Conservation (phyloP, 1,140 invertebrate genomes). For the Cotesia chilonis region DNA sequence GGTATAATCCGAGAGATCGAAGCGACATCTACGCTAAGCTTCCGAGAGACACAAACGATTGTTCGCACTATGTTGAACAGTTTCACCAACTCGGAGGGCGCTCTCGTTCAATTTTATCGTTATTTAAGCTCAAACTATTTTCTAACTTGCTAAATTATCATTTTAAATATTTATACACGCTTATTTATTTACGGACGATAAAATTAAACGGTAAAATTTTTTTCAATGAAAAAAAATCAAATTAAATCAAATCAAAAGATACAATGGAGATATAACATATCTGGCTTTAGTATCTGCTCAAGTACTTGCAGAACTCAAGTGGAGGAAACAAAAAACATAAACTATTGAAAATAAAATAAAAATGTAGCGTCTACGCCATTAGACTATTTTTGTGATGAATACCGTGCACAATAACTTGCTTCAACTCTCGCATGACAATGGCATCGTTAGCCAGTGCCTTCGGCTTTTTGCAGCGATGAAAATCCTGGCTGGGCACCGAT, state of each 20-base stretch:
- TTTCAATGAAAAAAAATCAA: no score
- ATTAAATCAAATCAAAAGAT: no score
- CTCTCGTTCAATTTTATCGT: background rate
- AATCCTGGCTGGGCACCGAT: constrained; percentile 24
- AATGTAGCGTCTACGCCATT: constrained; percentile 22
- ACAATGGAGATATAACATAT: no score
- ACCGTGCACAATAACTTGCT: constrained; percentile 54
- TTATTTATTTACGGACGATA: no score
- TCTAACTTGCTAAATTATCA: background rate
- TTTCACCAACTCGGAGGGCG: constrained; percentile 31
- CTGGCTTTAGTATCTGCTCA: background rate
- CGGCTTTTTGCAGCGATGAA: constrained; percentile 39
- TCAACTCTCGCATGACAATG: constrained; percentile 55
- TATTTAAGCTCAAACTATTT: background rate
- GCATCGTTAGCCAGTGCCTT: constrained; percentile 62
- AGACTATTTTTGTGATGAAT: constrained; percentile 44
- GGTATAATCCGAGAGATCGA: constrained; percentile 17
- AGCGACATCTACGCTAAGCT: constrained; percentile 37
- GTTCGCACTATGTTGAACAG: constrained; percentile 33
- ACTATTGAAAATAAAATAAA: constrained; percentile 6
- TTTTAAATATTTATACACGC: background rate
- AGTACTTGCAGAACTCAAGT: background rate
- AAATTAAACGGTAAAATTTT: no score
- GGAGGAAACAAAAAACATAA: constrained; percentile 15
- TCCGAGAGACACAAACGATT: constrained; percentile 29